Evolutionary conservation across 2,888 invertebrate genomes (phyloP), one percentile per base, ranked within the genome.

Genomic region (Stenichneumon culpator): DNA sequence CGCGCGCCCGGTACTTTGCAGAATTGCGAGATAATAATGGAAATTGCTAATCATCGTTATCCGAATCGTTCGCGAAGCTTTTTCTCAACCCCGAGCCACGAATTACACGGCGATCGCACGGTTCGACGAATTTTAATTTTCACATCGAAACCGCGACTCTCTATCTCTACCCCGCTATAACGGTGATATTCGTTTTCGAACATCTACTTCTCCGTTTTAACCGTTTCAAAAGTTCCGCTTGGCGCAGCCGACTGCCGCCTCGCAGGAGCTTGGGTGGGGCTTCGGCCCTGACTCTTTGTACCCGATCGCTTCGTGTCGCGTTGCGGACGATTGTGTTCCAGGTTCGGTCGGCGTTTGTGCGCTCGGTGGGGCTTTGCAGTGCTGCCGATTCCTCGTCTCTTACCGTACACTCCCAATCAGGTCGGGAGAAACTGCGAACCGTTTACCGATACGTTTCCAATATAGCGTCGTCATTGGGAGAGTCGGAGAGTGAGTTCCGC

Each of bases 401-500:
- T 25, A 2, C 70, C 75, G 54, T 78, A 74, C 57, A 75, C 60
- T 25, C 82, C 78, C 84, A 86, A 84, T 87, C 87, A 84, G 78
- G 54, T 75, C 11, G 57, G 19, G 63, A 75, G 70, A 86, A 84
- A 79, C 82, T 84, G 80, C 82, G 78, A 86, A 57, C 84, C 81
- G 84, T 82, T 87, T 86, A 84, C 84, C 81, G 84, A 86, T 83
- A 85, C 83, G 74, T 67, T 81, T 77, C 54, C 84, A 78, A 87
- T 86, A 86, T 81, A 74, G 77, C 75, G 73, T 80, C 82, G 80
- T 82, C 86, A 82, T 86, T 80, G 67, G 60, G 47, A 68, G 60
- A 57, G 25, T 3, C 7, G 14, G 22, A 22, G 54, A 54, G 22
- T 14, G 44, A 47, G 16, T 22, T 57, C 22, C 69, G 69, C 75